A percentile compares a stretch with the other conserved stretches of the same genome.
phyloP scores from a whole-genome alignment of 64 coral and sea anemone species.

The Actinia equina region DNA sequence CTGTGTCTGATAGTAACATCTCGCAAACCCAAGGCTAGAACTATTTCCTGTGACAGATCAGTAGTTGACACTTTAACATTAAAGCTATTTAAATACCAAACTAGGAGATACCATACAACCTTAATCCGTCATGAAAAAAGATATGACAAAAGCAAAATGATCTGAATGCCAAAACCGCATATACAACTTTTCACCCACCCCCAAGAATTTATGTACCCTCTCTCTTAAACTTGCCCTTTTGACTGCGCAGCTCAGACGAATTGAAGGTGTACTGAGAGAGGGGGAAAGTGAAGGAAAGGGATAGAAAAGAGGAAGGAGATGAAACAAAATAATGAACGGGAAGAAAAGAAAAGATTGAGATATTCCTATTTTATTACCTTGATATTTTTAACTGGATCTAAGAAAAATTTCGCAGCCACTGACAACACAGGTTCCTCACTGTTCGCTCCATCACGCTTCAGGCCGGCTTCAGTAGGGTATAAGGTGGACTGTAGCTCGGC shows the following conservation, averaged over 20 bases:
- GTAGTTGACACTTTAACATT: neutral
- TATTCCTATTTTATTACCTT: constrained; percentile 43
- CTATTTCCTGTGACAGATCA: constrained; percentile 60
- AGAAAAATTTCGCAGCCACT: constrained; percentile 75
- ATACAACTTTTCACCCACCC: no score
- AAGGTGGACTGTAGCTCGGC: constrained; percentile 88
- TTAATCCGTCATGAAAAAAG: no score
- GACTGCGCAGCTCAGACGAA: neutral
- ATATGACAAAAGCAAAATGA: no score
- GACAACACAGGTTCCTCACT: constrained; percentile 77
- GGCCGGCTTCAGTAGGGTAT: constrained; percentile 64
- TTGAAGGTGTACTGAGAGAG: no score
- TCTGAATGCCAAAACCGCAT: no score
- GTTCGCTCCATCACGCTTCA: constrained; percentile 31
- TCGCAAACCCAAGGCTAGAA: constrained; percentile 77
- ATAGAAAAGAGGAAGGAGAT: neutral
- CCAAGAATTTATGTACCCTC: no score
- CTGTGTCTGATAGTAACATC: constrained; percentile 83
- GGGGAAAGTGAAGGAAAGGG: neutral
- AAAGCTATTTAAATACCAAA: neutral
- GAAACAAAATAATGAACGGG: neutral
- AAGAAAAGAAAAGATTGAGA: no score
- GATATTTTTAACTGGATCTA: constrained; percentile 70
- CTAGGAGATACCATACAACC: no score
- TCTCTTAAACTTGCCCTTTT: no score